Conservation (phyloP, 1,140 invertebrate species). For the Phenacoccus solenopsis region DNA sequence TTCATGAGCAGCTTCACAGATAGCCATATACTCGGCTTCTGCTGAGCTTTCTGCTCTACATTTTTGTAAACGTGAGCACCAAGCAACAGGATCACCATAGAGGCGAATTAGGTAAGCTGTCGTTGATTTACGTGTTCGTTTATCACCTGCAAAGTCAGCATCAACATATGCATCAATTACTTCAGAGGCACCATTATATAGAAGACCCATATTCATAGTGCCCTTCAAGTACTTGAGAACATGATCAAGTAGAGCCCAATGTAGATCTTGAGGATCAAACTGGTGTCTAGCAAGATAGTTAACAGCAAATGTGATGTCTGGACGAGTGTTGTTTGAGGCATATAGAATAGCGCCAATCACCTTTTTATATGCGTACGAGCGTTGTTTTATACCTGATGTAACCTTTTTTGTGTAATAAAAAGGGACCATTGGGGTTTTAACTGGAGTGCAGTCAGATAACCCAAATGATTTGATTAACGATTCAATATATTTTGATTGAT, state of each 20-base stretch:
- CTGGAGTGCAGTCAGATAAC: conserved; percentile 26
- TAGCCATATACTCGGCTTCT: conserved; percentile 25
- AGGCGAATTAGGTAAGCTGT: conserved; percentile 30
- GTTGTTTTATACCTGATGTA: conserved; percentile 21
- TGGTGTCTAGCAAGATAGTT: conserved; percentile 23
- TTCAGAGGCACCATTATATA: neutral
- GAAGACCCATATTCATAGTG: conserved; percentile 26
- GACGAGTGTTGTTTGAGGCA: conserved; percentile 29
- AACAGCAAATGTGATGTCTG: conserved; percentile 32
- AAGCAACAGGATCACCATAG: conserved; percentile 27
- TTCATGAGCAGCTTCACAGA: conserved; percentile 12
- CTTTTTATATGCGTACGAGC: conserved; percentile 25
- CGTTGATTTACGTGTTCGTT: conserved; percentile 26
- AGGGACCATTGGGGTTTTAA: conserved; percentile 26
- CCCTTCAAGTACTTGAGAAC: conserved; percentile 32
- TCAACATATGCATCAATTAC: conserved; percentile 28
- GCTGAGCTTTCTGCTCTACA: conserved; percentile 11
- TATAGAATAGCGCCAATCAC: conserved; percentile 31
- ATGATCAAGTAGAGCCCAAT: conserved; percentile 24
- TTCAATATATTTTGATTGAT: conserved; percentile 26
- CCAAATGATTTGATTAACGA: conserved; percentile 27
- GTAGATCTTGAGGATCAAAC: conserved; percentile 6
- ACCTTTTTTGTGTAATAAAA: neutral
- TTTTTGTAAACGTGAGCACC: conserved; percentile 24
- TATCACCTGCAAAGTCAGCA: conserved; percentile 31